These are phyloP conservation scores for Diachasma alloeum DNA, from an alignment of 1,140 invertebrate genomes.

Conservation along the genomic window DNA sequence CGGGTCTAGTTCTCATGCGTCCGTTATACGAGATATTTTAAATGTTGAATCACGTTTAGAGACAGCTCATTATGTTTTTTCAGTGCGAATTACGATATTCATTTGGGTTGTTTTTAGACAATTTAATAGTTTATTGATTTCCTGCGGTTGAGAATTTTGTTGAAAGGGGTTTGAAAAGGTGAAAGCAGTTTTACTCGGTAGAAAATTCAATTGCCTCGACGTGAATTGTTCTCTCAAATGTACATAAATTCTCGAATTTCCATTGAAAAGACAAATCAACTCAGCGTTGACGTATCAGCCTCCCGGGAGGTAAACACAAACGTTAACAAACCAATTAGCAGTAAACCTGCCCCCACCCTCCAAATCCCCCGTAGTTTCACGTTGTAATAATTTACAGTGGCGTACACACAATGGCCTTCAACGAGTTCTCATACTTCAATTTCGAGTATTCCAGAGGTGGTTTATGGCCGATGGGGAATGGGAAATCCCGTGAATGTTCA, in stretches of 20 bases:
- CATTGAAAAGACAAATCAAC: neutral
- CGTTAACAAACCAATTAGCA: conserved; percentile 61
- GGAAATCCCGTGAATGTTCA: neutral
- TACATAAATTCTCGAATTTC: neutral
- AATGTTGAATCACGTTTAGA: neutral
- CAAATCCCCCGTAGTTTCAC: neutral
- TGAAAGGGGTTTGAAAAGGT: neutral
- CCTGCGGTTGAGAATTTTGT: no score
- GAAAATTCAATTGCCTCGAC: neutral
- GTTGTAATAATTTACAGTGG: conserved; percentile 47
- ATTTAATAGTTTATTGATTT: no score
- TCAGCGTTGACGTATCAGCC: neutral
- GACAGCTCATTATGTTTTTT: neutral
- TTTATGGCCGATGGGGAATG: neutral
- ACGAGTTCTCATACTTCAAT: conserved; percentile 11
- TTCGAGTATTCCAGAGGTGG: neutral
- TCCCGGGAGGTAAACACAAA: conserved; percentile 26
- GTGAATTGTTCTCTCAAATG: neutral
- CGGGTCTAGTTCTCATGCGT: neutral
- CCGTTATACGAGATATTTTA: neutral
- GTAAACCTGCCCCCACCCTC: conserved; percentile 40
- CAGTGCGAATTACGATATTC: neutral
- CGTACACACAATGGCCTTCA: conserved; percentile 20
- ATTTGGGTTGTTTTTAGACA: neutral
- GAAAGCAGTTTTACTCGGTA: neutral